Percentiles rank a stretch among this genome's conserved stretches.
phyloP scores from a whole-genome alignment of 2,797 vertebrate species.

The Gambusia yucatana region DNA sequence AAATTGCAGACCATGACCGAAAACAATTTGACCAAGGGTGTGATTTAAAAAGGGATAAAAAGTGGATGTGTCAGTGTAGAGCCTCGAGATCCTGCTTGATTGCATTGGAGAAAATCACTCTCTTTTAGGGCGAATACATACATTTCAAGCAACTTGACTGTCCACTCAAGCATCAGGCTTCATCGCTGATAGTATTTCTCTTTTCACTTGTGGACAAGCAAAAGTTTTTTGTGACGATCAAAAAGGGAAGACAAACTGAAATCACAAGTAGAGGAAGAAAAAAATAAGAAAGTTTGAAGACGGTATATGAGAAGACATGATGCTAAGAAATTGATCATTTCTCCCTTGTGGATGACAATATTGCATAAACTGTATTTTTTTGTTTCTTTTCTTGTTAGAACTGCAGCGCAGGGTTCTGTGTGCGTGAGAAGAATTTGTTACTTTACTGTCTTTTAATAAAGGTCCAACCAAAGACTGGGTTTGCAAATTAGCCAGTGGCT shows the following conservation, averaged over 20 bases:
- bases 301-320: background rate
- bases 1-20: background rate
- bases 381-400: too few species aligned
- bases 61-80: background rate
- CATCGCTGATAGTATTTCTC: background rate
- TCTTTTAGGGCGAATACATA: background rate
- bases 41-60: background rate
- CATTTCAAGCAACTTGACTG: background rate
- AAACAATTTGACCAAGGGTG: background rate
- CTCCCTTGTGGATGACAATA: background rate
- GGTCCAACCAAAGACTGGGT: too few species aligned
- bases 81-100: background rate
- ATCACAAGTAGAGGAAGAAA: background rate
- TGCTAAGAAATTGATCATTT: background rate
- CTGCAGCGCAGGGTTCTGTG: too few species aligned
- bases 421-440: too few species aligned
- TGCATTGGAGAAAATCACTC: background rate
- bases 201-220: background rate
- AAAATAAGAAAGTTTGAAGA: background rate
- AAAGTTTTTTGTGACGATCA: background rate
- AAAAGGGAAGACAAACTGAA: background rate
- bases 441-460: too few species aligned
- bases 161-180: background rate
- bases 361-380: background rate
- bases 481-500: too few species aligned